phyloP scores from a whole-genome alignment of 2,113 vertebrate species.

The Peromyscus maniculatus region DNA sequence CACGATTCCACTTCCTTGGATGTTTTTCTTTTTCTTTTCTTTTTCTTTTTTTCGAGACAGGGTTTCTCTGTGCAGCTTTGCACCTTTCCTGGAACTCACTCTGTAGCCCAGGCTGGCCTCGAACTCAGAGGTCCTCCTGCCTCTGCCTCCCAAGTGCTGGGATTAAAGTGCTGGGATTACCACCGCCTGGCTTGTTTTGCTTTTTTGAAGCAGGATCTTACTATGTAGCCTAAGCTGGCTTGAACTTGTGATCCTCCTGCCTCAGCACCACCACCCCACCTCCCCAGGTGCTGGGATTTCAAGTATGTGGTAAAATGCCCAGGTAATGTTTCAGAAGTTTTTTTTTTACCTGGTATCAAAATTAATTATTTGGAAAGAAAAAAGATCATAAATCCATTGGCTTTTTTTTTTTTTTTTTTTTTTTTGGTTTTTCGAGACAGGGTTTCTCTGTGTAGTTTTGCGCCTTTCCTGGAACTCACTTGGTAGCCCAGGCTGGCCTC shows the following conservation, averaged over 20 bases:
- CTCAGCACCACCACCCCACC: not conserved
- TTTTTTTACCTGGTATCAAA: not conserved
- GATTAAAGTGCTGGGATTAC: no score
- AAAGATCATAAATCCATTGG: not conserved
- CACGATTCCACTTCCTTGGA: not conserved
- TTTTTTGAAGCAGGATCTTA: not conserved
- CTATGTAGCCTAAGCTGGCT: not conserved
- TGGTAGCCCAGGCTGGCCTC: no score
- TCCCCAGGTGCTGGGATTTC: not conserved
- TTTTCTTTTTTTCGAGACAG: no score
- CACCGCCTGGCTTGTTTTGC: not conserved
- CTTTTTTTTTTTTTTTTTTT: no score
- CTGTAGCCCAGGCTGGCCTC: no score
- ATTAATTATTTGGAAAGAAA: slow-evolving; percentile 35
- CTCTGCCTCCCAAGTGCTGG: no score
- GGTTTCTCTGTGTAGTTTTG: no score
- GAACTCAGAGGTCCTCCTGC: no score
- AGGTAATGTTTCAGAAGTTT: not conserved
- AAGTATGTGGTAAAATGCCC: not conserved
- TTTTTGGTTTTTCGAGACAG: no score
- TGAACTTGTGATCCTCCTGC: not conserved
- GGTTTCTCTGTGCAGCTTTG: no score
- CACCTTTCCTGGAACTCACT: no score
- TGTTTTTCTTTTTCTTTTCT: not conserved
- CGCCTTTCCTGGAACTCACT: no score